Percentiles rank a stretch among this genome's conserved stretches.
Evolutionary conservation across 37 sponge, comb jelly and placozoan genomes (phyloP).

Genomic region (Corticium candelabrum): DNA sequence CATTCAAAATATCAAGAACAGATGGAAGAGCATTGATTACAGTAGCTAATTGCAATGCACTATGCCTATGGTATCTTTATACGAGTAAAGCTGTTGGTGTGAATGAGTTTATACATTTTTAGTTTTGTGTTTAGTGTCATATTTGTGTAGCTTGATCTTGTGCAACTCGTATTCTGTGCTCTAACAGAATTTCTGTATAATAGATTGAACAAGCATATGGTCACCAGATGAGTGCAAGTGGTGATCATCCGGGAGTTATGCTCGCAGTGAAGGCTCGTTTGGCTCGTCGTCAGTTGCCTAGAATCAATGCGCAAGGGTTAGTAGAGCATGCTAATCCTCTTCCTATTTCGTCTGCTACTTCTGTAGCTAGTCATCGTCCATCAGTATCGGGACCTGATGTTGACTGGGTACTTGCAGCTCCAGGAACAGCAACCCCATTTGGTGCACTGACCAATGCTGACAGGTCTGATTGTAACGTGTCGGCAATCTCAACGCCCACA

Average conservation of each 20-base stretch:
- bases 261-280: constrained; percentile 48
- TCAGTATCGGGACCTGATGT: constrained; percentile 46
- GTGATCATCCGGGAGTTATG: constrained; percentile 16
- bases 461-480: background rate
- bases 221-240: too few species aligned
- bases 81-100: too few species aligned
- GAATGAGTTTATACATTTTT: background rate
- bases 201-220: too few species aligned
- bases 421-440: background rate
- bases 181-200: too few species aligned
- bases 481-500: background rate
- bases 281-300: constrained; percentile 39
- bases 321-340: constrained; percentile 49
- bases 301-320: constrained; percentile 44
- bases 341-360: background rate
- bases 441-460: background rate
- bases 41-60: too few species aligned
- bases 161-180: too few species aligned
- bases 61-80: too few species aligned
- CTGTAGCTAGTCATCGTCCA: constrained; percentile 6
- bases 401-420: constrained; percentile 54
- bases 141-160: too few species aligned
- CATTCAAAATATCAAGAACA: too few species aligned
- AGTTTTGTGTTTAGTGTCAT: background rate
- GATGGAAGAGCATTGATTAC: too few species aligned